Percentiles rank a stretch among this genome's conserved stretches.
These are phyloP conservation scores for Aphelinus atriplicis DNA, from an alignment of 1,140 invertebrate genomes.

Conservation along the genomic window DNA sequence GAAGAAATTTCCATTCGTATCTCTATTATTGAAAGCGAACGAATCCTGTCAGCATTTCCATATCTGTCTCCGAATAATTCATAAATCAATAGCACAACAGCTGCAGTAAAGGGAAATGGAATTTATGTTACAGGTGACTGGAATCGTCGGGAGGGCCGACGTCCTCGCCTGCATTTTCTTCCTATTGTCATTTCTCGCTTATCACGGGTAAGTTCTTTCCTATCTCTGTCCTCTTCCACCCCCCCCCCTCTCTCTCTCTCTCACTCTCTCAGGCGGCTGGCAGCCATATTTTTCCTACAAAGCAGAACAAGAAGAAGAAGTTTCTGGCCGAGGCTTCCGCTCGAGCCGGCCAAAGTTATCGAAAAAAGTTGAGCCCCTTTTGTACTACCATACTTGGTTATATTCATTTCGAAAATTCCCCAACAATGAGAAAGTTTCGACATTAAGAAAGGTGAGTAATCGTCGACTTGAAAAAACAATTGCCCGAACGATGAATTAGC, in stretches of 20 bases:
- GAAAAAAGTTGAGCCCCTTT: constrained; percentile 15
- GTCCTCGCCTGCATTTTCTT: constrained; percentile 85
- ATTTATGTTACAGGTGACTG: constrained; percentile 75
- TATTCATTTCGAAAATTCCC: not conserved
- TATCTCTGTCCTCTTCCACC: no score
- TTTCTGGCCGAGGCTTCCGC: no score
- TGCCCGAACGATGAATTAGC: not conserved
- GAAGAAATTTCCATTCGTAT: no score
- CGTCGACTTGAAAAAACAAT: constrained; percentile 8
- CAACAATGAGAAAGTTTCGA: constrained; percentile 9
- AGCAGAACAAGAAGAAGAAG: not conserved
- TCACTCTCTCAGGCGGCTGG: not conserved
- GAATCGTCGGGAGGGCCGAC: constrained; percentile 86
- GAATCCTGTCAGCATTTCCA: no score
- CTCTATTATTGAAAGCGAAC: no score
- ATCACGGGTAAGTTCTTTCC: constrained; percentile 75
- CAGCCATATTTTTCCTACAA: not conserved
- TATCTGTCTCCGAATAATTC: not conserved
- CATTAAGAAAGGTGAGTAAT: constrained; percentile 14
- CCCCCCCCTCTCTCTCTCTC: no score
- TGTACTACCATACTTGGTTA: not conserved
- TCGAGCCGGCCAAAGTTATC: no score
- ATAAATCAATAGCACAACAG: not conserved
- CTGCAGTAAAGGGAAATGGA: constrained; percentile 14
- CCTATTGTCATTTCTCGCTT: constrained; percentile 81